A percentile compares a stretch with the other conserved stretches of the same genome.
Conservation (phyloP, 2,113 vertebrate species). For the Coptodon bakossiorum region DNA sequence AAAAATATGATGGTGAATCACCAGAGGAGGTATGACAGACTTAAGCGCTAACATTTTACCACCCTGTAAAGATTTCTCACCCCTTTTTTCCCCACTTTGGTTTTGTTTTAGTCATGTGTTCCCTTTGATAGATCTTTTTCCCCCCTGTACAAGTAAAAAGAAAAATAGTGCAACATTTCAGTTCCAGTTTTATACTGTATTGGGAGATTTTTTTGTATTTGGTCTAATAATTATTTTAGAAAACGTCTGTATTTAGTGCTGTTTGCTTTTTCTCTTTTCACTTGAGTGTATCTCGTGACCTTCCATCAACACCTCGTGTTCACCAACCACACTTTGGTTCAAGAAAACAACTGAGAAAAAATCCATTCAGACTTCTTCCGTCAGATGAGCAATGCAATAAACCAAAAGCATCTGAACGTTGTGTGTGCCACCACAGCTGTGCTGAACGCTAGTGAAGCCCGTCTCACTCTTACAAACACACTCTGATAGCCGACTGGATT, state of each 20-base stretch:
- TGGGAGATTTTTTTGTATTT: constrained; percentile 42
- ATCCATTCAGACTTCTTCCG: neutral
- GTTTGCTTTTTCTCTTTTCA: constrained; percentile 17
- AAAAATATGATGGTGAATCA: neutral
- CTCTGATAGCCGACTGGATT: constrained; percentile 11
- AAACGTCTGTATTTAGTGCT: neutral
- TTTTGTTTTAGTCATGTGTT: neutral
- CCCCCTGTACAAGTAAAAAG: neutral
- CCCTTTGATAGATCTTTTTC: neutral
- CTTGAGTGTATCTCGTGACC: constrained; percentile 1
- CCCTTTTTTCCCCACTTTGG: neutral
- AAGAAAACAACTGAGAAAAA: neutral
- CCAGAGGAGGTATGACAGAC: neutral
- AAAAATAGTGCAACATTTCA: constrained; percentile 3
- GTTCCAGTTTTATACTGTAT: constrained; percentile 20
- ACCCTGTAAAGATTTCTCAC: neutral
- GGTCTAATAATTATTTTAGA: neutral
- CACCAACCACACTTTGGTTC: neutral
- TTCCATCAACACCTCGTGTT: neutral
- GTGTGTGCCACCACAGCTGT: neutral
- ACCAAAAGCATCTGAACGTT: neutral
- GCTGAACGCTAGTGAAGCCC: neutral
- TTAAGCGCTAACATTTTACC: neutral
- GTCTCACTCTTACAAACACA: neutral
- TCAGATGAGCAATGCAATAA: constrained; percentile 1